These are phyloP conservation scores for Pristionchus exspectatus DNA, from an alignment of 2,888 invertebrate genomes.

Conservation along the genomic window DNA sequence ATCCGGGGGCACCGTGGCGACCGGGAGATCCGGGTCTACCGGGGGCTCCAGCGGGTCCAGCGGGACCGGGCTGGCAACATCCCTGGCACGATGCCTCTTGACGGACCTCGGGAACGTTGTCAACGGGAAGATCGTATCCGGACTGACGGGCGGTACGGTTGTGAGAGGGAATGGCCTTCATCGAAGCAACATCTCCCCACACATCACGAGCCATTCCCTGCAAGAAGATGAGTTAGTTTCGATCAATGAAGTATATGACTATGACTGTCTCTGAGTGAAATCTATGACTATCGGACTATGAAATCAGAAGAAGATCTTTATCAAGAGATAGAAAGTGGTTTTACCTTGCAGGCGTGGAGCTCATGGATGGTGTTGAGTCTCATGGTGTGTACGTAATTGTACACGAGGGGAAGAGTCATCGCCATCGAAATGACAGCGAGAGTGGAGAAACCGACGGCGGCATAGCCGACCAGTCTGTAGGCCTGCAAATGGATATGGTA, in stretches of 20 bases:
- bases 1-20: conserved; percentile 39
- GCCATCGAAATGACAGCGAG: conserved; percentile 31
- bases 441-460: conserved; percentile 36
- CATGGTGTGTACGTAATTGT: conserved; percentile 30
- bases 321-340: not conserved
- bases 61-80: conserved; percentile 48
- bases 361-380: conserved; percentile 21
- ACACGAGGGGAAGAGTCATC: conserved; percentile 45
- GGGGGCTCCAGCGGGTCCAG: conserved; percentile 31
- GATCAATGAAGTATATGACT: not conserved
- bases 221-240: not conserved
- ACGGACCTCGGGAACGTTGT: conserved; percentile 40
- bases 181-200: conserved; percentile 30
- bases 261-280: too few relatives aligned
- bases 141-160: conserved; percentile 46
- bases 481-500: not conserved
- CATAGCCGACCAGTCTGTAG: conserved; percentile 40
- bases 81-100: conserved; percentile 37
- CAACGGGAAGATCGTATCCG: conserved; percentile 44
- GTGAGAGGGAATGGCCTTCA: conserved; percentile 45
- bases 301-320: not conserved
- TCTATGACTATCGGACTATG: too few relatives aligned
- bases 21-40: conserved; percentile 44
- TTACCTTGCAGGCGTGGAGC: conserved; percentile 34
- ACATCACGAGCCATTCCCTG: conserved; percentile 49